Base-by-base conservation (phyloP, 2,888 invertebrate species). In the Mylabris sibirica region DNA sequence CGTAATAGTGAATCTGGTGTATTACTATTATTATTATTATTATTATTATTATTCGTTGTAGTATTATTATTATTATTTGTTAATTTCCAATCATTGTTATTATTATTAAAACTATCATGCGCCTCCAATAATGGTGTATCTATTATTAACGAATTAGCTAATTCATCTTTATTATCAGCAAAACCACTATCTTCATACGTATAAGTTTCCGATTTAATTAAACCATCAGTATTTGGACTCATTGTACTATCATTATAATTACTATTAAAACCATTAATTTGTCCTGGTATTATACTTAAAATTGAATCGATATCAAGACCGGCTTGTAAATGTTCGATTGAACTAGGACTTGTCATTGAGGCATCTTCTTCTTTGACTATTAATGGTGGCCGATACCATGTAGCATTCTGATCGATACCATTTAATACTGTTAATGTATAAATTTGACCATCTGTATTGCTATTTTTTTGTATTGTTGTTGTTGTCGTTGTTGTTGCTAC, bases 341-440 rank as follows among this genome's bases (percentile, higher is more conserved):
- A 85, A 59, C 87, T 86, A 2, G 90, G 89, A 82, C 90, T 89
- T 24, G 90, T 89, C 81, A 89, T 87, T 12, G 89, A 88, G 64
- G 88, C 89, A 78, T 91, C 91, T 79, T 92, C 85, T 87, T 86
- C 93, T 88, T 75, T 88, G 82, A 84, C 92, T 26, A 81, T 79
- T 87, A 84, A 89, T 87, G 80, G 91, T 87, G 84, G 87, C 85
- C 78, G 88, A 84, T 82, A 87, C 86, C 83, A 88, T 72, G 79
- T 85, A 71, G 79, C 83, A 66, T 76, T 80, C 82, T 81, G 87
- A 84, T 84, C 88, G 77, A 91, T 91, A 77, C 92, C 93, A 84
- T 95, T 94, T 81, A 95, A 89, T 82, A 95, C 94, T 80, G 95
- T 95, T 73, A 95, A 86, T 67, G 95, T 95, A 84, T 95, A 95